phyloP scores from a whole-genome alignment of 2,888 invertebrate species.

The Troides aeacus region DNA sequence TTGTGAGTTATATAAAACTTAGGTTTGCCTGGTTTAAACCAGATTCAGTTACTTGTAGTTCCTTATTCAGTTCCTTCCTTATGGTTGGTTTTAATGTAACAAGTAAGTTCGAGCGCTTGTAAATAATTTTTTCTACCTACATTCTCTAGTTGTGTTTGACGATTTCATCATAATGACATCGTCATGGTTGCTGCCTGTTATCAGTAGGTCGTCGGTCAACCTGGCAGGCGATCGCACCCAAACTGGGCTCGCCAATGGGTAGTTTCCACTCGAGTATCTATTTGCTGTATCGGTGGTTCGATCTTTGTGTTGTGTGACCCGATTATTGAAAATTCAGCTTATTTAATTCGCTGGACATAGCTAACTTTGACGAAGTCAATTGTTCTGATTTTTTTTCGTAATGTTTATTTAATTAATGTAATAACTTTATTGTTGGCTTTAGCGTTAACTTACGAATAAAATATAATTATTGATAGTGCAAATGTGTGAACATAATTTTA shows the following conservation, averaged over 20 bases:
- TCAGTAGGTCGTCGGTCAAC: too few relatives aligned
- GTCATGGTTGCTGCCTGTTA: too few relatives aligned
- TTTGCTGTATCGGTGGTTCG: too few relatives aligned
- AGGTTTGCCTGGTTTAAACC: background rate
- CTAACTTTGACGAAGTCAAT: too few relatives aligned
- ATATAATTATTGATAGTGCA: slow-evolving; percentile 1
- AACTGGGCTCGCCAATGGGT: too few relatives aligned
- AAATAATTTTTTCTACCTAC: background rate
- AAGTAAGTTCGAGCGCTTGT: background rate
- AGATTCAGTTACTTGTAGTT: slow-evolving; percentile 4
- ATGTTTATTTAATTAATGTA: background rate
- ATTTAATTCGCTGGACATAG: background rate
- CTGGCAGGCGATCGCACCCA: too few relatives aligned
- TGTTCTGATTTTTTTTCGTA: too few relatives aligned
- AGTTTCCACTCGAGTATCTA: too few relatives aligned
- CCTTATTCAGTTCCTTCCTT: slow-evolving; percentile 11
- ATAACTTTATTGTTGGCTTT: slow-evolving; percentile 5
- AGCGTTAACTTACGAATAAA: slow-evolving; percentile 7
- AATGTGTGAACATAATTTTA: background rate
- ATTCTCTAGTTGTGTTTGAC: too few relatives aligned
- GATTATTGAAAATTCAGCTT: background rate
- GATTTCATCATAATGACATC: too few relatives aligned
- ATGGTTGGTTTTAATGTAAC: background rate
- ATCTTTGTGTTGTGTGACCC: background rate
- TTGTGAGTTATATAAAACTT: background rate